Percentiles rank a stretch among this genome's conserved stretches.
These are phyloP conservation scores for Lathamus discolor DNA, from an alignment of 2,113 vertebrate genomes.

Conservation along the genomic window DNA sequence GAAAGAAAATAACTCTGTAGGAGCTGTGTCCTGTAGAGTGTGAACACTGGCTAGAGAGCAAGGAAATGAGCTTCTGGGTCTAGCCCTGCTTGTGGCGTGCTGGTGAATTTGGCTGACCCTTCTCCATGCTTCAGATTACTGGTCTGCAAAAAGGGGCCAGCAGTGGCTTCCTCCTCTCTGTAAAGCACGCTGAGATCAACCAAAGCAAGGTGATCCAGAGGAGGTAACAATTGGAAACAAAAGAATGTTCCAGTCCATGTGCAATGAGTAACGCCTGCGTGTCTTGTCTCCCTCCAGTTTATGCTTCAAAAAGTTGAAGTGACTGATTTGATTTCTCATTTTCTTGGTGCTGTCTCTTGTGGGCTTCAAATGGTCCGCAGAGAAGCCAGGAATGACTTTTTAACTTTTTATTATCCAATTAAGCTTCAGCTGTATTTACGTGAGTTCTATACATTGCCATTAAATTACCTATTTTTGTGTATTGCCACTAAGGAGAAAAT, in stretches of 20 bases:
- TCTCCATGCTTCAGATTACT: not conserved
- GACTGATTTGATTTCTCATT: not conserved
- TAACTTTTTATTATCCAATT: not conserved
- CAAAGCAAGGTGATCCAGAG: not conserved
- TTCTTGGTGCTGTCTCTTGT: not conserved
- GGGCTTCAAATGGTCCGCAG: not conserved
- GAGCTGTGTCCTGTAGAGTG: not conserved
- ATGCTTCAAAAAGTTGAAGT: not conserved
- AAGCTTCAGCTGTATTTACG: not conserved
- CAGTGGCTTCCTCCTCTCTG: not conserved
- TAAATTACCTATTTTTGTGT: not conserved
- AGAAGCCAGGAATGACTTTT: not conserved
- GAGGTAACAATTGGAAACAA: not conserved
- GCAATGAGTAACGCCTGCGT: not conserved
- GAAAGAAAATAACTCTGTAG: not conserved
- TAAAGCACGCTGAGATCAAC: not conserved
- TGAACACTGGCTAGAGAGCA: not conserved
- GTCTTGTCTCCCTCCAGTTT: not conserved
- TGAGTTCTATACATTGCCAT: accelerated
- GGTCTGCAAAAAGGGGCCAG: not conserved
- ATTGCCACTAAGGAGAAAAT: not conserved
- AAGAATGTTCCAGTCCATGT: not conserved
- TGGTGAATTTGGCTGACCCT: not conserved
- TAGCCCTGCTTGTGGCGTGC: not conserved
- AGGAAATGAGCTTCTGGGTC: not conserved